Evolutionary conservation across 2,797 vertebrate species (phyloP), one percentile per base, ranked within the genome.

Genomic region (Clarias fuscus): DNA sequence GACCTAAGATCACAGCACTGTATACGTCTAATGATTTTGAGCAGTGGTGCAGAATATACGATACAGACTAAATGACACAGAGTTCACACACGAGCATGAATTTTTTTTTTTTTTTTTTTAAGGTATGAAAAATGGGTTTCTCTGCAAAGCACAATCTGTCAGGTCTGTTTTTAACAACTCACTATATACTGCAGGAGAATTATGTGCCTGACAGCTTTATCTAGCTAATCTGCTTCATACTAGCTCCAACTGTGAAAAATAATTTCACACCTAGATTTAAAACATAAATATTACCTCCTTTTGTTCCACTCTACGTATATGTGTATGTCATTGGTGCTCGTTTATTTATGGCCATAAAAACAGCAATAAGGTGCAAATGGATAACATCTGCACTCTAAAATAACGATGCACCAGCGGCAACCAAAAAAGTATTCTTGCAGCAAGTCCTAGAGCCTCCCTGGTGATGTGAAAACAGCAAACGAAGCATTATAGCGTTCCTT

Each of bases 31-130:
- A 13, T 4, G 37, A 13, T 61, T 48, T 78, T 61, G 5, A 37
- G 30, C 27, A 37, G 17, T 30, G 18, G n/a, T 33, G 27, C 27
- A 59, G 53, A 77, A 77, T 77, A 77, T 33, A 33, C 24, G 27
- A 53, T 53, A 56, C 24, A 53, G n/a, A 76, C n/a, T 27, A 76
- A 77, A 77, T 77, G 75, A 58, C 14, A 73, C 48, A 58, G 43
- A n/a, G 37, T n/a, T 75, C 48, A 76, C n/a, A 27, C 4, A 22
- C 7, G n/a, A 53, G 8, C 5, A 24, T 0, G 4, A 14, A 4
- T 67, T 27, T 68, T 68, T 56, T 24, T 75, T 30, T 13, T 33
- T 30, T 58, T 4, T 37, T 30, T 30, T 30, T 1, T 1, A 78
- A 78, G 17, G 27, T 27, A 22, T 59, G 17, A 59, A 78, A 75